phyloP scores from a whole-genome alignment of 2,888 invertebrate species.

The Hypomecis punctinalis region DNA sequence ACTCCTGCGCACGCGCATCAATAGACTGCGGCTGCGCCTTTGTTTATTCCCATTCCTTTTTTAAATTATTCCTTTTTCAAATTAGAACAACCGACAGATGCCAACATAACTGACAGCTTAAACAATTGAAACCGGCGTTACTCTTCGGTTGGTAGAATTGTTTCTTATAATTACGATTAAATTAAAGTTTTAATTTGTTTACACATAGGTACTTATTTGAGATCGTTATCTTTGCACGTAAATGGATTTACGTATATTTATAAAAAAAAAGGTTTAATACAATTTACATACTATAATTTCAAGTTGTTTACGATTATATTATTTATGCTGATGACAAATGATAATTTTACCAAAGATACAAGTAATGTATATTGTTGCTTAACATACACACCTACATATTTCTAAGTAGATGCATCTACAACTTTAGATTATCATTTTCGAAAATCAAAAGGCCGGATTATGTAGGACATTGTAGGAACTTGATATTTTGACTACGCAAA shows the following conservation, averaged over 20 bases:
- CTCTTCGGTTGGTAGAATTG: constrained; percentile 11
- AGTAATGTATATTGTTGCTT: too few relatives aligned
- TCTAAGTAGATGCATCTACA: too few relatives aligned
- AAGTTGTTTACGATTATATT: not conserved
- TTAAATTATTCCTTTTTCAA: constrained; percentile 26
- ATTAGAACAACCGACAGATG: constrained; percentile 21
- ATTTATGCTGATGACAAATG: not conserved
- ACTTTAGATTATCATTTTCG: too few relatives aligned
- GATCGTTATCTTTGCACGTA: constrained; percentile 31
- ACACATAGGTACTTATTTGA: constrained; percentile 11
- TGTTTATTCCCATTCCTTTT: constrained; percentile 40
- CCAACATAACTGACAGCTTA: constrained; percentile 17
- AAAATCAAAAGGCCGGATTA: too few relatives aligned
- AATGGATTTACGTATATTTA: constrained; percentile 28
- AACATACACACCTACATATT: too few relatives aligned
- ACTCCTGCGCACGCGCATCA: constrained; percentile 38
- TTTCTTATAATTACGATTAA: constrained; percentile 10
- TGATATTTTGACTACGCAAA: too few relatives aligned
- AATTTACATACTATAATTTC: constrained; percentile 9
- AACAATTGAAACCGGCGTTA: constrained; percentile 11
- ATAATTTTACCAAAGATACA: not conserved
- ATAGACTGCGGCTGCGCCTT: constrained; percentile 44
- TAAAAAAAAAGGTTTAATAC: constrained; percentile 21
- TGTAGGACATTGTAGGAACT: too few relatives aligned
- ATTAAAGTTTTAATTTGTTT: constrained; percentile 31